Evolutionary conservation across 1,140 invertebrate species (phyloP).

Genomic region (Heliconius congener): DNA sequence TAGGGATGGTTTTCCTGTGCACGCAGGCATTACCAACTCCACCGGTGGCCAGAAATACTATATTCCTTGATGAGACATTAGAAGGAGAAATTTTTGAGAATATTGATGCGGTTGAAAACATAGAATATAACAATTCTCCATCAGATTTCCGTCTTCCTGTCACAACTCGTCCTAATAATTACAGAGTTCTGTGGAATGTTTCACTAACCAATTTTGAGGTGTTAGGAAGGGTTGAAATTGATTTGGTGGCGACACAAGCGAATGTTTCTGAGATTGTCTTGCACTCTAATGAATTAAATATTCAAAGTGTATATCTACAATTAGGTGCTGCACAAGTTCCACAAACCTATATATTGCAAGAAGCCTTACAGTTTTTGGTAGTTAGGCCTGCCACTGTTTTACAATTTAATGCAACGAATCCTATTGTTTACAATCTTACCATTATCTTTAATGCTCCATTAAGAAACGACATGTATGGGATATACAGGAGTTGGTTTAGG

Average conservation of each 20-base stretch:
- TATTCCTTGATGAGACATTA: constrained; percentile 62
- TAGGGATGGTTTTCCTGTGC: constrained; percentile 41
- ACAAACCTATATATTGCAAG: constrained; percentile 27
- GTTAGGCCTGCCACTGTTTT: constrained; percentile 50
- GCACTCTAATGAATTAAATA: constrained; percentile 83
- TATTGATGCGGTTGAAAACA: constrained; percentile 31
- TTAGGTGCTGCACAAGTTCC: constrained; percentile 47
- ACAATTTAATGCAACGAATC: constrained; percentile 40
- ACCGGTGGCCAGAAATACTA: constrained; percentile 50
- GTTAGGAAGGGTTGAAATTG: constrained; percentile 82
- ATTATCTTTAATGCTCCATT: constrained; percentile 79
- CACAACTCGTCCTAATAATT: constrained; percentile 82
- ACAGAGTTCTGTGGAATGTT: constrained; percentile 69
- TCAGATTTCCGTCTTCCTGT: constrained; percentile 63
- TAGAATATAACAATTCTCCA: constrained; percentile 17
- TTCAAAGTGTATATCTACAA: constrained; percentile 56
- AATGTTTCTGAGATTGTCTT: constrained; percentile 82
- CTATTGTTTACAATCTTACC: constrained; percentile 64
- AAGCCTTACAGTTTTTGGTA: constrained; percentile 51
- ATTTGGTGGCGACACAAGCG: constrained; percentile 53
- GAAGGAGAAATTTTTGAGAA: constrained; percentile 61
- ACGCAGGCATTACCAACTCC: constrained; percentile 44
- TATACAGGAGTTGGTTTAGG: constrained; percentile 90
- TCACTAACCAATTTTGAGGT: constrained; percentile 71
- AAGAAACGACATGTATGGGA: constrained; percentile 85